Base-by-base conservation (phyloP, 2,888 invertebrate species). In the Apomyelois bistriatella region DNA sequence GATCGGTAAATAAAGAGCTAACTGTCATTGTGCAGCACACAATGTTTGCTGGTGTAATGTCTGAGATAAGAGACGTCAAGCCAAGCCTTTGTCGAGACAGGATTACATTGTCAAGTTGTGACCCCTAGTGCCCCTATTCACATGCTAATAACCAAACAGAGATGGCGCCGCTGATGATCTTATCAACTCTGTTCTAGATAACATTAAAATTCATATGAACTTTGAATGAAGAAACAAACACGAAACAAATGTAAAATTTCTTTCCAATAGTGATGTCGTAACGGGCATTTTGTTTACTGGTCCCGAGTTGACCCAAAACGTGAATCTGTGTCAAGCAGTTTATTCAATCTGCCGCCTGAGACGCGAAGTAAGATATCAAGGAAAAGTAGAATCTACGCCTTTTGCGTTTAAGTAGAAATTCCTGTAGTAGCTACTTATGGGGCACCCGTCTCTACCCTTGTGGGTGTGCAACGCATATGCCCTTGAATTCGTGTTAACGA, bases 301-400 rank as follows among this genome's bases (percentile, higher is more conserved):
- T 66, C 73, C 65, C 73, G 65, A 71, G 76, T 76, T 89, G 89
- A 88, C 89, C 90, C 86, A 84, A 88, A 88, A 85, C 79, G 76
- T 74, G 86, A 88, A 90, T 87, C 85, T 90, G 86, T 90, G 90
- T 90, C 90, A 90, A 90, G 90, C 83, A 84, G 90, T 90, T 90
- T 90, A 90, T 90, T 90, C 88, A 90, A 90, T 90, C 87, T 88
- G 82, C 72, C 71, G 74, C 72, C 72, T 72, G 78, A 79, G 79
- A 79, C 74, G 72, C 75, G 74, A 70, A 68, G 62, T 57, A 58
- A 51, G 30, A 52, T 54, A 57, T 49, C 77, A 70, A 56, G 64
- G 72, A 58, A 81, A 75, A 78, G 58, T 70, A 66, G 59, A 59
- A 61, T 68, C 61, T 79, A 76, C 68, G 28, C n/a, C 36, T 49